phyloP scores from a whole-genome alignment of 2,797 vertebrate genomes.

The Anguilla anguilla region DNA sequence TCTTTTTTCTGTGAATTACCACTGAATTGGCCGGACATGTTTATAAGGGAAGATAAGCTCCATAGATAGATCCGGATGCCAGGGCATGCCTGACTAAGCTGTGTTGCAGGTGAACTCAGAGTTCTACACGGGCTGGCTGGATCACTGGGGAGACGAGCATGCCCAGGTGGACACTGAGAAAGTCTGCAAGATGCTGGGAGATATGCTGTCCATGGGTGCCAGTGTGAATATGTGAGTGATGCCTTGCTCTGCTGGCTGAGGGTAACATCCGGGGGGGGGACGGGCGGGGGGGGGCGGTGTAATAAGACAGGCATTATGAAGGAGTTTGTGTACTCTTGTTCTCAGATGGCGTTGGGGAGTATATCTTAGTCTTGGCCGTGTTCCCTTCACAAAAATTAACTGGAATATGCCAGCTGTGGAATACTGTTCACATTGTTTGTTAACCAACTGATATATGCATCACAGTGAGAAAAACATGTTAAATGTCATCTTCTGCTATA shows the following conservation, averaged over 20 bases:
- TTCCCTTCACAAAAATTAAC: neutral
- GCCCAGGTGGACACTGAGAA: slow-evolving; percentile 63
- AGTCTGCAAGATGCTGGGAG: slow-evolving; percentile 76
- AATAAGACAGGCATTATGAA: neutral
- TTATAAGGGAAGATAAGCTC: neutral
- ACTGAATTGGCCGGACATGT: neutral
- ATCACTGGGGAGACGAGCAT: slow-evolving; percentile 91
- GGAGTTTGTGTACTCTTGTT: neutral
- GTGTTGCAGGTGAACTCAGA: slow-evolving; percentile 91
- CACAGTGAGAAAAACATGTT: neutral
- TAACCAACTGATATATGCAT: neutral
- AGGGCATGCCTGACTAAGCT: slow-evolving; percentile 18
- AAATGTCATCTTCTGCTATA: neutral
- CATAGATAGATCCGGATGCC: neutral
- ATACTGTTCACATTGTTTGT: neutral
- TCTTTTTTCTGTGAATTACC: neutral
- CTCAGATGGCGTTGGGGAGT: neutral
- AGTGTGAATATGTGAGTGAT: slow-evolving; percentile 89
- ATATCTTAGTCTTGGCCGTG: neutral
- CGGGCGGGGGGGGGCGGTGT: neutral
- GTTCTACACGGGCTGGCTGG: slow-evolving; percentile 97
- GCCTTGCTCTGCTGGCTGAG: neutral
- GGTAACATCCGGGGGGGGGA: neutral
- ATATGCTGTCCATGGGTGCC: slow-evolving; percentile 87
- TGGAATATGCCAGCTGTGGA: neutral